Evolutionary conservation across 2,113 vertebrate species (phyloP).

Genomic region (Oryzias celebensis): DNA sequence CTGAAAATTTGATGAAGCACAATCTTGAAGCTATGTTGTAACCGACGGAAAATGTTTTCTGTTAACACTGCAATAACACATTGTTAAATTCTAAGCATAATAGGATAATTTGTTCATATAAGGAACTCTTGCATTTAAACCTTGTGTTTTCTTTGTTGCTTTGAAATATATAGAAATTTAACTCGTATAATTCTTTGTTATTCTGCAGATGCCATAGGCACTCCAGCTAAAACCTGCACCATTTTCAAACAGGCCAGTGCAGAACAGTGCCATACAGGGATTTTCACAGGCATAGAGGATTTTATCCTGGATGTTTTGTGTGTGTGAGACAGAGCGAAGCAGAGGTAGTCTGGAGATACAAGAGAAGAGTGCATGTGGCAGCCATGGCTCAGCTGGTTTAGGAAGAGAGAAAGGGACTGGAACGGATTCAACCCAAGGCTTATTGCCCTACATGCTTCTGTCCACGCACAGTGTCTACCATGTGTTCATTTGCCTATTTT

Average conservation of each 20-base stretch:
- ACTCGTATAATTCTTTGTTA: conserved; percentile 7
- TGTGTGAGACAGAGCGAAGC: conserved; percentile 20
- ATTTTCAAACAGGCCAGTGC: conserved; percentile 28
- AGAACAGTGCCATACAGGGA: conserved; percentile 51
- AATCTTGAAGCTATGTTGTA: too few relatives aligned
- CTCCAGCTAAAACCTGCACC: conserved; percentile 11
- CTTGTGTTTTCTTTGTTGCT: too few relatives aligned
- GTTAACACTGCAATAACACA: too few relatives aligned
- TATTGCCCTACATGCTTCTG: conserved; percentile 61
- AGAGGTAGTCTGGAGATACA: conserved; percentile 17
- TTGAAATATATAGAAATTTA: background rate
- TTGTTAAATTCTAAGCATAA: too few relatives aligned
- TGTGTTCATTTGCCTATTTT: conserved; percentile 53
- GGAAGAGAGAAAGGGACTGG: conserved; percentile 52
- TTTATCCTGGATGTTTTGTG: conserved; percentile 52
- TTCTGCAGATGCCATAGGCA: conserved; percentile 8
- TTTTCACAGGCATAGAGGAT: conserved; percentile 64
- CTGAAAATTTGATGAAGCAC: background rate
- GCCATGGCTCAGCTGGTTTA: conserved; percentile 66
- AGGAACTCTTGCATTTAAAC: too few relatives aligned
- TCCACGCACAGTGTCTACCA: conserved; percentile 16
- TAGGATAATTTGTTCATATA: too few relatives aligned
- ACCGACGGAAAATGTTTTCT: too few relatives aligned
- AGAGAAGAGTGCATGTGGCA: conserved; percentile 54
- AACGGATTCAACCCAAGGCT: conserved; percentile 73